Evolutionary conservation across 2,113 vertebrate species (phyloP), one percentile per base, ranked within the genome.

Genomic region (Dolichotis patagonum): DNA sequence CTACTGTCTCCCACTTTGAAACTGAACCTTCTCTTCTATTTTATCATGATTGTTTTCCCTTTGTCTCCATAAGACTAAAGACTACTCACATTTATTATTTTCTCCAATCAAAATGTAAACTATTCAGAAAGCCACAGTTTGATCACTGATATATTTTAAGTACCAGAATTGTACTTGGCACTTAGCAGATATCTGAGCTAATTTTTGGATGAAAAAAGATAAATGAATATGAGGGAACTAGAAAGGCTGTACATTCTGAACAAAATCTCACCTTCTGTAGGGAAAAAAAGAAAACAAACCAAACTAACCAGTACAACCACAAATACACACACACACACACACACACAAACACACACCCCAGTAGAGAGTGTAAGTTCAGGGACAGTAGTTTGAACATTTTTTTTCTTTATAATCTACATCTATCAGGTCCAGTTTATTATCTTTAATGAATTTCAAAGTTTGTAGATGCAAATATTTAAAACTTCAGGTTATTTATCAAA

Each of bases 181-280:
- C 26, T 65, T 69, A 67, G 43, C n/a, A 92, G 32, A 92, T 17
- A 88, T 49, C 82, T 85, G n/a, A 85, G 60, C 17, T 0, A 56
- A 7, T 20, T 85, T 92, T 35, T 86, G 16, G 88, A 41, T 67
- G 28, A 93, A 71, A 81, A 19, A 80, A 32, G 54, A 43, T 86
- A 28, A 58, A 35, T 75, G 41, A 52, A 38, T 54, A 35, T 80
- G 32, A 91, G 35, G 30, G 17, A 0, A 67, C 38, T 17, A 77
- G 65, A 67, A 88, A 82, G 46, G 3, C 2, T 71, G 8, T 56
- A 46, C 0, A 41, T 28, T 54, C 19, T 69, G 67, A 16, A 4
- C 12, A 71, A 96, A 89, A 93, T 85, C 30, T 96, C 46, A 88
- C 30, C 26, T 91, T n/a, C 2, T 84, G 26, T 43, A 87, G 86